Conservation (phyloP, 2,113 vertebrate genomes). For the Empidonax alnorum region DNA sequence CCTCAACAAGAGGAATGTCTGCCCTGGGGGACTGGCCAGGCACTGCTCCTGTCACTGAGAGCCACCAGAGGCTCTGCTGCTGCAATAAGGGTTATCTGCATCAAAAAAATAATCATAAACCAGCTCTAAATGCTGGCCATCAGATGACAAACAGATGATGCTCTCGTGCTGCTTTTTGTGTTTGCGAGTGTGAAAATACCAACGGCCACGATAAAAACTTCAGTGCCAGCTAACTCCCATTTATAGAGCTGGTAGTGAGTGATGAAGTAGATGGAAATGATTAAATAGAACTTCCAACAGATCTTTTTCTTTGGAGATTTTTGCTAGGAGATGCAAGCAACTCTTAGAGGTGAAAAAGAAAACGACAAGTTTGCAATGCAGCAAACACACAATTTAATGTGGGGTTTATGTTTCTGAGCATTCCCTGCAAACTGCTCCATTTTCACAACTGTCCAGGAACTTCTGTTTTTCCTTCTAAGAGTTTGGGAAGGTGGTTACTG, state of each 20-base stretch:
- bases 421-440: neutral
- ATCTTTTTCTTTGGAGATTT: neutral
- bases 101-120: neutral
- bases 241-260: accelerated
- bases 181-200: neutral
- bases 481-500: neutral
- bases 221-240: neutral
- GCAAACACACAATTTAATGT: accelerated
- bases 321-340: neutral
- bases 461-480: neutral
- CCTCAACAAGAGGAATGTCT: neutral
- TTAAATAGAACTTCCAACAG: neutral
- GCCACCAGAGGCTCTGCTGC: neutral
- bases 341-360: neutral
- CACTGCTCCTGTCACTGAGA: accelerated
- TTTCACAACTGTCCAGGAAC: neutral
- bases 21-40: neutral
- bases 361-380: neutral
- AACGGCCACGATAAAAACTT: neutral
- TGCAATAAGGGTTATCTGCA: neutral
- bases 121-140: neutral
- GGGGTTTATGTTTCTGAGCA: neutral
- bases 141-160: neutral
- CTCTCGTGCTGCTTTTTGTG: neutral
- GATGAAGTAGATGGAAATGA: neutral